Evolutionary conservation across 1,140 invertebrate species (phyloP).

Genomic region (Calephelis nemesis): DNA sequence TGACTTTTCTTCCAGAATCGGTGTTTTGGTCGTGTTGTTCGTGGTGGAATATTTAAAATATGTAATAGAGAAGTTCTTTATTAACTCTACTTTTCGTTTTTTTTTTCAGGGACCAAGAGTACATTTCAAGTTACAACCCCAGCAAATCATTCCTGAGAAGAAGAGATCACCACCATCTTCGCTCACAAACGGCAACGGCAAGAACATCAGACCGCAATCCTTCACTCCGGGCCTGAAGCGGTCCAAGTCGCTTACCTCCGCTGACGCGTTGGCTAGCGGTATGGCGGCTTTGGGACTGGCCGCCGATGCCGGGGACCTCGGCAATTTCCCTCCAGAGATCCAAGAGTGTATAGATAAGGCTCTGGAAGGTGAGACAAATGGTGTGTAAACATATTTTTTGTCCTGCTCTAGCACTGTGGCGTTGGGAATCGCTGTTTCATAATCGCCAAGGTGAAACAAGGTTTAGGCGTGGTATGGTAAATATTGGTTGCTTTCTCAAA

Average conservation of each 20-base stretch:
- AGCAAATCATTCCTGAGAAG: constrained; percentile 64
- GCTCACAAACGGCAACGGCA: constrained; percentile 63
- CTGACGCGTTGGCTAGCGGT: constrained; percentile 83
- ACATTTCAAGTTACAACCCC: constrained; percentile 77
- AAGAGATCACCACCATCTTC: constrained; percentile 73
- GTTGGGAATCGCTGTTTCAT: constrained; percentile 25
- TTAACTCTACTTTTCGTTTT: constrained; percentile 22
- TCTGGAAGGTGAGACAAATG: constrained; percentile 79
- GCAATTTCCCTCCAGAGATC: constrained; percentile 85
- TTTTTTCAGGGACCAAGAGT: constrained; percentile 76
- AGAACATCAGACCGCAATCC: constrained; percentile 58
- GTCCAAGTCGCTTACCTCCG: constrained; percentile 89
- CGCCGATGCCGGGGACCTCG: constrained; percentile 86
- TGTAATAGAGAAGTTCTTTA: background rate
- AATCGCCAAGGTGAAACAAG: constrained; percentile 13
- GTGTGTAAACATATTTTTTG: constrained; percentile 37
- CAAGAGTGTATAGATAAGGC: constrained; percentile 86
- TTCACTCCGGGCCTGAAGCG: constrained; percentile 84
- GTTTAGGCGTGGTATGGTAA: constrained; percentile 10
- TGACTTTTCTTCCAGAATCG: too few relatives aligned
- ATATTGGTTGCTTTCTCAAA: constrained; percentile 15
- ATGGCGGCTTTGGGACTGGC: constrained; percentile 81
- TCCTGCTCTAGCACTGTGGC: constrained; percentile 36
- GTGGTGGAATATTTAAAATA: too few relatives aligned
- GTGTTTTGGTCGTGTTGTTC: too few relatives aligned